Percentiles rank a stretch among this genome's conserved stretches.
Evolutionary conservation across 2,113 vertebrate species (phyloP).

Genomic region (Mus musculus): GRCm39 chr2:170247001-170247500

Average conservation of each 20-base stretch:
- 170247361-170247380: fast-evolving
- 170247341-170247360: not conserved
- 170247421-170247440: fast-evolving
- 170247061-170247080: not conserved
- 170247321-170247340: not conserved
- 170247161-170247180: not conserved
- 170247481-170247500: not conserved
- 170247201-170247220: not conserved
- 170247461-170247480: not conserved
- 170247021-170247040: not conserved
- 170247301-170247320: not conserved
- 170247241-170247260: not conserved
- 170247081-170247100: not conserved
- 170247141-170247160: not conserved
- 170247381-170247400: fast-evolving
- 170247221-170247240: not conserved
- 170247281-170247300: not conserved
- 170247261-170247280: not conserved
- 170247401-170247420: fast-evolving
- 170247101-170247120: not conserved
- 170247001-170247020: not conserved
- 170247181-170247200: not conserved
- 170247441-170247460: not conserved
- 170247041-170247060: not conserved
- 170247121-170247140: not conserved